Evolutionary conservation across 1,140 invertebrate genomes (phyloP).

Genomic region (Eciton burchellii): DNA sequence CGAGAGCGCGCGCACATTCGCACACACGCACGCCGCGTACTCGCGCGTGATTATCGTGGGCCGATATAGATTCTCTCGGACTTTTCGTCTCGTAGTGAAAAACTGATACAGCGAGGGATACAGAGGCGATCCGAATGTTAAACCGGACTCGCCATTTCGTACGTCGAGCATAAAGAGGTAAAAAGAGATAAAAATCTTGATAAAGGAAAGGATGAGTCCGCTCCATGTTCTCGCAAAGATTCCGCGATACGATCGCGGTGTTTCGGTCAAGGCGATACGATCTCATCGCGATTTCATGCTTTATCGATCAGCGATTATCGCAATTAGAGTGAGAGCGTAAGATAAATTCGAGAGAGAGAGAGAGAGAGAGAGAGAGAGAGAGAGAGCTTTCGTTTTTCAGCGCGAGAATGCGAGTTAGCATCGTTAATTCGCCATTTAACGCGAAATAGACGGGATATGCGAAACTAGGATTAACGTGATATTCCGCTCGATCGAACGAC

Average conservation of each 20-base stretch:
- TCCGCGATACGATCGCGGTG: no score
- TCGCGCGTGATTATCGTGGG: conserved; percentile 24
- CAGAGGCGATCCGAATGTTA: no score
- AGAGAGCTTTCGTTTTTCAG: not conserved
- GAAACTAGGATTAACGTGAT: conserved; percentile 57
- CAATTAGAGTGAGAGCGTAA: conserved; percentile 6
- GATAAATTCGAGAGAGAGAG: conserved; percentile 1
- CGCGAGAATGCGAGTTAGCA: conserved; percentile 27
- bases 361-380: not conserved
- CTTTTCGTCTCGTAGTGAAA: no score
- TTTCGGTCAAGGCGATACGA: not conserved
- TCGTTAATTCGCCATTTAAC: conserved; percentile 33
- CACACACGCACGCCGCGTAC: not conserved
- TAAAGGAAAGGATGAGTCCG: no score
- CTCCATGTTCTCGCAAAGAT: no score
- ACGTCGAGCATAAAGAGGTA: no score
- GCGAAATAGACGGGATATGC: conserved; percentile 54
- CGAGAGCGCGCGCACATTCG: not conserved
- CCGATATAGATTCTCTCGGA: conserved; percentile 2
- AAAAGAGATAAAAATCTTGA: no score
- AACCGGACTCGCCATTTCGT: no score
- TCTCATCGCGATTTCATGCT: not conserved
- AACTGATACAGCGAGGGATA: no score
- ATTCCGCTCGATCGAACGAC: conserved; percentile 48
- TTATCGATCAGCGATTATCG: conserved; percentile 3